Conservation (phyloP, 92 coral and sea anemone genomes). For the Parazoanthus darwini region DNA sequence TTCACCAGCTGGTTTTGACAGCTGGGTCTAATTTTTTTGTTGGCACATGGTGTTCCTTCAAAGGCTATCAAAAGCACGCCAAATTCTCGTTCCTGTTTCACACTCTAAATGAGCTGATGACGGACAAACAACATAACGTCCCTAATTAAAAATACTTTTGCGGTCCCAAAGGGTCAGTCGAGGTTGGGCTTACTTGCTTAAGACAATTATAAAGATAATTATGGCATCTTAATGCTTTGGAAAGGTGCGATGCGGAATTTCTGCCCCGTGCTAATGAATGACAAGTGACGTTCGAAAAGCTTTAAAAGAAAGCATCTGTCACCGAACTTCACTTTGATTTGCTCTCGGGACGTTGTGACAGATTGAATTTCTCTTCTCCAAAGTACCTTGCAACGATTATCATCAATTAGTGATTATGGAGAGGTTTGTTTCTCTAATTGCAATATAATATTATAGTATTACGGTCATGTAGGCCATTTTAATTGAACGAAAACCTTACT, state of each 20-base stretch:
- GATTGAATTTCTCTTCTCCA: background rate
- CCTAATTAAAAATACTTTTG: background rate
- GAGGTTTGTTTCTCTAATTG: slow-evolving; percentile 9
- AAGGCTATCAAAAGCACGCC: too few relatives aligned
- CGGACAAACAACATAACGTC: too few relatives aligned
- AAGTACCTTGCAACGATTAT: background rate
- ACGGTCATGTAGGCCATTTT: background rate
- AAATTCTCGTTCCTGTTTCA: background rate
- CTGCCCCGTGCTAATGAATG: background rate
- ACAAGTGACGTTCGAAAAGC: background rate
- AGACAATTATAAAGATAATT: background rate
- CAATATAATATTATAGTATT: background rate
- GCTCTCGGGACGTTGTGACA: background rate
- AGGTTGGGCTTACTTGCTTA: background rate
- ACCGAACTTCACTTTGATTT: background rate
- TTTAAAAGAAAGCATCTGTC: background rate
- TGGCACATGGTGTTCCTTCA: too few relatives aligned
- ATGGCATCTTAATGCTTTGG: background rate
- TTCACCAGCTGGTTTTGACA: too few relatives aligned
- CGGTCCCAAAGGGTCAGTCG: background rate
- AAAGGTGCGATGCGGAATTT: background rate
- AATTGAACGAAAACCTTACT: background rate
- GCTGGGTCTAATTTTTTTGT: too few relatives aligned
- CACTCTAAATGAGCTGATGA: background rate
- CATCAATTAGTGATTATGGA: background rate